Conservation (phyloP, 2,113 vertebrate genomes). For the Xiphophorus hellerii region DNA sequence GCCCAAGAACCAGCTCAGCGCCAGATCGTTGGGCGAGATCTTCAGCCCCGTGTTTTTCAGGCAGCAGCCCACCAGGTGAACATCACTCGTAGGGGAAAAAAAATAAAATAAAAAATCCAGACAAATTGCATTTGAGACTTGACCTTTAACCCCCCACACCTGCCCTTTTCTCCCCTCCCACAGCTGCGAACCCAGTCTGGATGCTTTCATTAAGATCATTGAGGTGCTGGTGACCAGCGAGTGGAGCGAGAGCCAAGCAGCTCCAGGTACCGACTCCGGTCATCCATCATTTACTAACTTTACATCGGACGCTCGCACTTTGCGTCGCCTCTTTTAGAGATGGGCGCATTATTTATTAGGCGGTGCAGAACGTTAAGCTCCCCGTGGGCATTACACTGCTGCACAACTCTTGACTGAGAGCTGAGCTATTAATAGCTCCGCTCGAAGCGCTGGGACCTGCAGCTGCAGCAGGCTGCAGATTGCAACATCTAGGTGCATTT, state of each 20-base stretch:
- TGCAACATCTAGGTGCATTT: neutral
- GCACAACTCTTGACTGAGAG: slow-evolving; percentile 26
- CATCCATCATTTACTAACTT: neutral
- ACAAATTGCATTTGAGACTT: no score
- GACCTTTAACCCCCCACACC: slow-evolving; percentile 13
- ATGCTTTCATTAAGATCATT: slow-evolving; percentile 88
- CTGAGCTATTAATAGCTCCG: slow-evolving; percentile 45
- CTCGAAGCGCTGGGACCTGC: slow-evolving; percentile 30
- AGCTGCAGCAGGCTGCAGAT: slow-evolving; percentile 13
- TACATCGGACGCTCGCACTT: neutral
- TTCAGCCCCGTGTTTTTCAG: slow-evolving; percentile 93
- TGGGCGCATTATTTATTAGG: neutral
- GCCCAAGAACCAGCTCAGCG: slow-evolving; percentile 88
- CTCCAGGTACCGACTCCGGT: slow-evolving; percentile 88
- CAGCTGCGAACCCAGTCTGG: slow-evolving; percentile 90
- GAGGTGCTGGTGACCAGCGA: slow-evolving; percentile 93
- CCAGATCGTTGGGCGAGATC: slow-evolving; percentile 89
- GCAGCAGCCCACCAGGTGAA: slow-evolving; percentile 86
- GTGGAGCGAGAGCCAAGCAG: slow-evolving; percentile 88
- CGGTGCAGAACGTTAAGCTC: slow-evolving; percentile 5
- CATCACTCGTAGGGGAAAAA: neutral
- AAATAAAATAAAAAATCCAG: no score
- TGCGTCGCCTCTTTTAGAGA: neutral
- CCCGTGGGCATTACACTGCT: slow-evolving; percentile 6
- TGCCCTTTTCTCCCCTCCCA: slow-evolving; percentile 11